These are phyloP conservation scores for Clupea harengus DNA, from an alignment of 2,113 vertebrate species.

Conservation along the genomic window DNA sequence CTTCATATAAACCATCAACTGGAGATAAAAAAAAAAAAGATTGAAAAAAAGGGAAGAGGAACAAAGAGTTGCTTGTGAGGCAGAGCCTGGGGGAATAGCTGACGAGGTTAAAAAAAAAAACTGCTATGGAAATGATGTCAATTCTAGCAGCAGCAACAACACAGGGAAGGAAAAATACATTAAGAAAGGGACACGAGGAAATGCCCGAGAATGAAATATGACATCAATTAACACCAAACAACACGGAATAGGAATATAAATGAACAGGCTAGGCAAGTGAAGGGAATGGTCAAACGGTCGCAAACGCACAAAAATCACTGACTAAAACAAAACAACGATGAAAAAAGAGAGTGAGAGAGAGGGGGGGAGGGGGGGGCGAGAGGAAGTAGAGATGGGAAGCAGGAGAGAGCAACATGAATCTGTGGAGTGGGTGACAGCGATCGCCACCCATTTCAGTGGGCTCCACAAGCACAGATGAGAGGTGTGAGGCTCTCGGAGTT, in stretches of 20 bases:
- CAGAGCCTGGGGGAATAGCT: slow-evolving; percentile 45
- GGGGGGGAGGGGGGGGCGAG: neutral
- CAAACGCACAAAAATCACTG: neutral
- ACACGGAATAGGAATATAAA: slow-evolving; percentile 41
- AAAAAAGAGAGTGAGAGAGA: neutral
- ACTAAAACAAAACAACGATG: neutral
- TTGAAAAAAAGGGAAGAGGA: slow-evolving; percentile 27
- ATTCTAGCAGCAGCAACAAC: neutral
- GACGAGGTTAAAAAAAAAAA: slow-evolving; percentile 39
- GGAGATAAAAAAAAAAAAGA: neutral
- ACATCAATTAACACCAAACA: slow-evolving; percentile 48
- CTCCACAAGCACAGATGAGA: neutral
- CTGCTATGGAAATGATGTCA: slow-evolving; percentile 41
- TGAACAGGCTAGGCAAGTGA: slow-evolving; percentile 30
- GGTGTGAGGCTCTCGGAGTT: neutral
- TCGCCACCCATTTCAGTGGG: neutral
- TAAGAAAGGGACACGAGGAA: slow-evolving; percentile 38
- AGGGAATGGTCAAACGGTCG: neutral
- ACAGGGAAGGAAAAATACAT: slow-evolving; percentile 30
- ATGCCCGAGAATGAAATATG: slow-evolving; percentile 47
- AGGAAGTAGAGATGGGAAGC: slow-evolving; percentile 1
- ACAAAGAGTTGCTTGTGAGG: slow-evolving; percentile 41
- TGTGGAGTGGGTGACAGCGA: neutral
- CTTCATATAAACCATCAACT: slow-evolving; percentile 11
- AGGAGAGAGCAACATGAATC: neutral